A percentile compares a stretch with the other conserved stretches of the same genome.
These are phyloP conservation scores for Pipra filicauda DNA, from an alignment of 2,113 vertebrate genomes.

Conservation along the genomic window DNA sequence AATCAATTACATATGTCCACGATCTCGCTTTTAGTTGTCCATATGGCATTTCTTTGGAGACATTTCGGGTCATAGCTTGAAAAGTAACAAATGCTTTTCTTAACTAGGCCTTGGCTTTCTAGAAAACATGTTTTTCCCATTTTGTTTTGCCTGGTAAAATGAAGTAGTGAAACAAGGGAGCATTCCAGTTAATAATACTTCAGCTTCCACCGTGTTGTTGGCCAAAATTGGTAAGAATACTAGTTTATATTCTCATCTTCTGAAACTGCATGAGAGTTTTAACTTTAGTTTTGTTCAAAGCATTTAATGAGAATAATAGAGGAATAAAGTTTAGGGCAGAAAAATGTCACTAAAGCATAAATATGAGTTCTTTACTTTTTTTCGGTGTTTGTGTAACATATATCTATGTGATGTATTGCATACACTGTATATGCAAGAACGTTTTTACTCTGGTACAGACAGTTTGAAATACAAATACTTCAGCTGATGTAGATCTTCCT, in stretches of 20 bases:
- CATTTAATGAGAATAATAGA: not conserved
- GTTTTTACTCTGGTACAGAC: not conserved
- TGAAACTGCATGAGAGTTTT: not conserved
- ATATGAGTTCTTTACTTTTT: not conserved
- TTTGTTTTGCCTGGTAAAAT: not conserved
- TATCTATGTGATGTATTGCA: not conserved
- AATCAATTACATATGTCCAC: not conserved
- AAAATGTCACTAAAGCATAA: not conserved
- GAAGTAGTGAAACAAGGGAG: not conserved
- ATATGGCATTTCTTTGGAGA: not conserved
- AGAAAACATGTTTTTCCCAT: not conserved
- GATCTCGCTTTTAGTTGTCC: not conserved
- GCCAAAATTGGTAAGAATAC: not conserved
- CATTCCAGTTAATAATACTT: not conserved
- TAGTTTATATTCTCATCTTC: not conserved
- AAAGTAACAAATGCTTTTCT: not conserved
- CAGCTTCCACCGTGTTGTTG: not conserved
- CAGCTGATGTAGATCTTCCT: not conserved
- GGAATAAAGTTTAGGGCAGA: not conserved
- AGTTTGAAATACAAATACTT: not conserved
- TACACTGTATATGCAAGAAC: not conserved
- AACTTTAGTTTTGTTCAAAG: not conserved
- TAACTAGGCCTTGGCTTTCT: not conserved
- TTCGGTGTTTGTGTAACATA: not conserved
- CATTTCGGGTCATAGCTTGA: not conserved